Percentiles rank a stretch among this genome's conserved stretches.
These are phyloP conservation scores for Gryllus bimaculatus DNA, from an alignment of 1,140 invertebrate species.

Conservation along the genomic window DNA sequence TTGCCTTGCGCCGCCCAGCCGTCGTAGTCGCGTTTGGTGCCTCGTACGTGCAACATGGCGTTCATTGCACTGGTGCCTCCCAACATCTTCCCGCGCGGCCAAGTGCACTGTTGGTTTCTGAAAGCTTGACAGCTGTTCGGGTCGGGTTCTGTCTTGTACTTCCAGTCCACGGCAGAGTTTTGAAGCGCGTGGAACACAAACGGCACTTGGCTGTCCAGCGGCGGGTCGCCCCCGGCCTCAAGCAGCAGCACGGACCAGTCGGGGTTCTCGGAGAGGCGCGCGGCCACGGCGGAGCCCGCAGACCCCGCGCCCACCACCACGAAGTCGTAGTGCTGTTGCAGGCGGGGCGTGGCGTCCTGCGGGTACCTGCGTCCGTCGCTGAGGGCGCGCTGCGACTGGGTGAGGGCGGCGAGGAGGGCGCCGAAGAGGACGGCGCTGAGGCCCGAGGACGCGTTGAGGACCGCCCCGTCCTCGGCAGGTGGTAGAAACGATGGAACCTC, in stretches of 20 bases:
- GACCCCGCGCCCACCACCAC: constrained; percentile 41
- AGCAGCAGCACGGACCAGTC: constrained; percentile 42
- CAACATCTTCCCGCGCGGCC: constrained; percentile 40
- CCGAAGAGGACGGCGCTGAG: too few relatives aligned
- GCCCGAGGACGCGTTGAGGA: too few relatives aligned
- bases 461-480: too few relatives aligned
- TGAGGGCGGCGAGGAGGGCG: too few relatives aligned
- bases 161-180: constrained; percentile 50
- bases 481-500: too few relatives aligned
- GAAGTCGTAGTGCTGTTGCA: constrained; percentile 22
- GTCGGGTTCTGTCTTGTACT: constrained; percentile 52
- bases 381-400: too few relatives aligned
- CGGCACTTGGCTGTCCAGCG: constrained; percentile 51
- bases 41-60: constrained; percentile 49
- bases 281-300: constrained; percentile 41
- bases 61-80: constrained; percentile 37
- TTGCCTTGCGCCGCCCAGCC: not conserved
- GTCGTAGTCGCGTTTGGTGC: constrained; percentile 32
- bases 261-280: constrained; percentile 35
- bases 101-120: constrained; percentile 37
- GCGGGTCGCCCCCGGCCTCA: constrained; percentile 57
- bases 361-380: not conserved
- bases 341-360: not conserved
- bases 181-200: constrained; percentile 45
- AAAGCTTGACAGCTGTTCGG: constrained; percentile 42